Evolutionary conservation across 2,888 invertebrate species (phyloP).

Genomic region (Pedicia rivosa): DNA sequence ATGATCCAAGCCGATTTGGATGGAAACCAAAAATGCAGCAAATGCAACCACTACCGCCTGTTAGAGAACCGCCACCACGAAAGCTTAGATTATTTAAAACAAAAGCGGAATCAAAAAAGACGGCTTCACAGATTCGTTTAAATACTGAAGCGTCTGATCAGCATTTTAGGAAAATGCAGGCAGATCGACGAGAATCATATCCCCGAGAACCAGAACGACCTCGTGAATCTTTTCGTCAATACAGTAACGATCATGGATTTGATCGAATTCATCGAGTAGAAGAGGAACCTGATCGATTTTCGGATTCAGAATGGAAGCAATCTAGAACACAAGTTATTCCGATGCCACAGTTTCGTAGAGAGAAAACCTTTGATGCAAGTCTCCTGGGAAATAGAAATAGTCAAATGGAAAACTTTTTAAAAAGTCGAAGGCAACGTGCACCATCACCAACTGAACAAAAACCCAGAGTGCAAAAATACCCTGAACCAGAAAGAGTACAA

Average conservation of each 20-base stretch:
- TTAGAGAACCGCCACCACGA: slow-evolving; percentile 23
- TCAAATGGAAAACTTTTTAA: slow-evolving; percentile 2
- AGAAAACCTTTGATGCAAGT: slow-evolving; percentile 12
- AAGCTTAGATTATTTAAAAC: slow-evolving; percentile 57
- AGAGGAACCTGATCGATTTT: not conserved
- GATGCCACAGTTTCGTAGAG: slow-evolving; percentile 9
- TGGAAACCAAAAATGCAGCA: slow-evolving; percentile 3
- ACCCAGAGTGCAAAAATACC: not conserved
- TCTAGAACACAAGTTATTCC: not conserved
- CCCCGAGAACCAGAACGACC: not conserved
- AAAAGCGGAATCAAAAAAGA: slow-evolving; percentile 52
- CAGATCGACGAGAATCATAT: too few species aligned
- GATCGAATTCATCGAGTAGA: too few species aligned
- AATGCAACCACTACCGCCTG: slow-evolving; percentile 10
- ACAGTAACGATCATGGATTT: too few species aligned
- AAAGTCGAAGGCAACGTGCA: slow-evolving; percentile 2
- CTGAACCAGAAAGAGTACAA: not conserved
- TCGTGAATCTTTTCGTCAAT: not conserved
- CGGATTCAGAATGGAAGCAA: too few species aligned
- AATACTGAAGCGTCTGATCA: slow-evolving; percentile 9
- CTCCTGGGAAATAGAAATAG: not conserved
- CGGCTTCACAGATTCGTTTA: slow-evolving; percentile 6
- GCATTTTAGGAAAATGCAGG: slow-evolving; percentile 3
- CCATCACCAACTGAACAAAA: not conserved
- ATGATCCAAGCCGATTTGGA: slow-evolving; percentile 6